Evolutionary conservation across 2,888 invertebrate genomes (phyloP).

Genomic region (Pemphredon lugubris): DNA sequence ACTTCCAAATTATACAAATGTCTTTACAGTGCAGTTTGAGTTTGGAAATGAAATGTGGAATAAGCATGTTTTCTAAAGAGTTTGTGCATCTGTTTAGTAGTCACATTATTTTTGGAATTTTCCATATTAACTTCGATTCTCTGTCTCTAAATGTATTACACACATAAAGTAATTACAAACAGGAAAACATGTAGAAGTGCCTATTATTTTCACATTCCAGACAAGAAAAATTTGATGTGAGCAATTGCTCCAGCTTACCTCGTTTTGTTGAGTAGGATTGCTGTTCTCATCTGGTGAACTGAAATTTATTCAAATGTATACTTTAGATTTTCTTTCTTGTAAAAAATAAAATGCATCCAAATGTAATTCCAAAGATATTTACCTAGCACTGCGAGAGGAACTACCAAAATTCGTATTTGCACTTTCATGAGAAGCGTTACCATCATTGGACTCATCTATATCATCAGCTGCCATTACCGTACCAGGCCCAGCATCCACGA

Average conservation of each 20-base stretch:
- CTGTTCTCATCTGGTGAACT: conserved; percentile 72
- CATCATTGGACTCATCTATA: conserved; percentile 50
- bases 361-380: neutral
- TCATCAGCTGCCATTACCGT: conserved; percentile 40
- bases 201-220: neutral
- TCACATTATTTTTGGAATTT: neutral
- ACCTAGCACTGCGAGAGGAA: conserved; percentile 58
- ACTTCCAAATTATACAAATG: neutral
- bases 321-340: neutral
- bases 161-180: neutral
- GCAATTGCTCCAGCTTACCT: conserved; percentile 60
- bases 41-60: neutral
- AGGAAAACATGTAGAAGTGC: neutral
- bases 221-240: neutral
- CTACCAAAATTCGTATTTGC: conserved; percentile 33
- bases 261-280: conserved; percentile 67
- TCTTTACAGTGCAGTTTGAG: neutral
- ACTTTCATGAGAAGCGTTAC: conserved; percentile 45
- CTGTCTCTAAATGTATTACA: too few species aligned
- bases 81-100: neutral
- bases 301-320: conserved; percentile 31
- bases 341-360: neutral
- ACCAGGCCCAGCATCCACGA: conserved; percentile 86
- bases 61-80: neutral
- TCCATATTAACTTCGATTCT: too few species aligned